Evolutionary conservation across 2,113 vertebrate genomes (phyloP).

Genomic region (Seriola quinqueradiata): DNA sequence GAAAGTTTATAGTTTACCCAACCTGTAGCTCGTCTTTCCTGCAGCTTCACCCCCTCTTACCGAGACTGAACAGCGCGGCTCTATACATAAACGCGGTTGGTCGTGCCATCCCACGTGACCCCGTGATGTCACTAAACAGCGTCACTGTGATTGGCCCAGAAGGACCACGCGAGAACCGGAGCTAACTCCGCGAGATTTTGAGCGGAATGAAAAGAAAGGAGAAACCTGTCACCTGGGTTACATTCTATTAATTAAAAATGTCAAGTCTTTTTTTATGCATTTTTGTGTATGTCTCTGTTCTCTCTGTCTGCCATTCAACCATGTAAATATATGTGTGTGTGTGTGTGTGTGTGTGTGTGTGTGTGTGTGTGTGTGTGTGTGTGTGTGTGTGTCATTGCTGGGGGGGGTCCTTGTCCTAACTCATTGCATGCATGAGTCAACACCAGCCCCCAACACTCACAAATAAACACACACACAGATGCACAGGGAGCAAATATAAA

Average conservation of each 20-base stretch:
- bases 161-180: too few species aligned
- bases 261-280: background rate
- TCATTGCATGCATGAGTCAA: slow-evolving; percentile 71
- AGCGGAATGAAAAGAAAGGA: too few species aligned
- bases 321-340: slow-evolving; percentile 45
- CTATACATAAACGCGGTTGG: too few species aligned
- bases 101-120: too few species aligned
- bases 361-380: slow-evolving; percentile 19
- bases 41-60: too few species aligned
- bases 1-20: too few species aligned
- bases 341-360: slow-evolving; percentile 31
- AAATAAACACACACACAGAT: slow-evolving; percentile 47
- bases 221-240: too few species aligned
- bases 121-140: too few species aligned
- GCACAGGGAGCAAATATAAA: slow-evolving; percentile 25
- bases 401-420: slow-evolving; percentile 68
- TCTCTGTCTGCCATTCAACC: slow-evolving; percentile 20
- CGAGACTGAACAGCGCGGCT: too few species aligned
- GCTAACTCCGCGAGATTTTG: too few species aligned
- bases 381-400: slow-evolving; percentile 53
- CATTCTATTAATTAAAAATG: background rate
- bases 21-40: too few species aligned
- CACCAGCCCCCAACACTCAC: slow-evolving; percentile 41
- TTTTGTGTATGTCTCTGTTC: background rate
- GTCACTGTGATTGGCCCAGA: too few species aligned